Conservation (phyloP, 2,888 invertebrate genomes). For the Myopa testacea region DNA sequence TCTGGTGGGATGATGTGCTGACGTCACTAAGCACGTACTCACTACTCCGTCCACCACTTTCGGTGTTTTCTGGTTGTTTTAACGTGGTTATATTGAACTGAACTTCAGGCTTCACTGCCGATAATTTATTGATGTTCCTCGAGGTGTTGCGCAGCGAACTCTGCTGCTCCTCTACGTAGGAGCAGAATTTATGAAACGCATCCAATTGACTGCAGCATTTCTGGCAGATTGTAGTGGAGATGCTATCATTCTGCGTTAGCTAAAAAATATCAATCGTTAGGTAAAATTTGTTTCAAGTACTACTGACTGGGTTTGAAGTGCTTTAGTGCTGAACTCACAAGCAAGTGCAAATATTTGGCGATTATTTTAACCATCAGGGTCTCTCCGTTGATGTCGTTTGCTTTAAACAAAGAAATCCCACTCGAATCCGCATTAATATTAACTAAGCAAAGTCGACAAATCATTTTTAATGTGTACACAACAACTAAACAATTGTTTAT, state of each 20-base stretch:
- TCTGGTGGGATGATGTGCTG: neutral
- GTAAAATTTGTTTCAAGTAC: neutral
- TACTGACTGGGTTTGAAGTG: too few species aligned
- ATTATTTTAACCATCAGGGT: neutral
- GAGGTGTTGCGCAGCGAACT: neutral
- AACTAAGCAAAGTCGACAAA: conserved; percentile 23
- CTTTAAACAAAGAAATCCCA: neutral
- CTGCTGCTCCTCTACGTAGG: conserved; percentile 5
- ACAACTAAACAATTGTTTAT: conserved; percentile 1
- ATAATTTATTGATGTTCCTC: neutral
- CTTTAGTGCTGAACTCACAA: neutral
- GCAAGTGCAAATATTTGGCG: conserved; percentile 17
- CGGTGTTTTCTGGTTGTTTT: neutral
- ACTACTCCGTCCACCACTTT: neutral
- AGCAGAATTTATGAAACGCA: conserved; percentile 17
- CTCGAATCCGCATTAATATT: neutral
- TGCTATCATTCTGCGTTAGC: conserved; percentile 13
- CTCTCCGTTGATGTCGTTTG: neutral
- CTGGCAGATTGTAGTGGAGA: conserved; percentile 18
- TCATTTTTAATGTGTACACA: neutral
- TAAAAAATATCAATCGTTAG: neutral
- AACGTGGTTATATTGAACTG: neutral
- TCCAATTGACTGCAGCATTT: conserved; percentile 11
- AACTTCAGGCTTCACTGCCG: conserved; percentile 3
- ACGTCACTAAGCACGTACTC: neutral